Conservation (phyloP, 2,113 vertebrate genomes). For the Donacobius atricapilla region DNA sequence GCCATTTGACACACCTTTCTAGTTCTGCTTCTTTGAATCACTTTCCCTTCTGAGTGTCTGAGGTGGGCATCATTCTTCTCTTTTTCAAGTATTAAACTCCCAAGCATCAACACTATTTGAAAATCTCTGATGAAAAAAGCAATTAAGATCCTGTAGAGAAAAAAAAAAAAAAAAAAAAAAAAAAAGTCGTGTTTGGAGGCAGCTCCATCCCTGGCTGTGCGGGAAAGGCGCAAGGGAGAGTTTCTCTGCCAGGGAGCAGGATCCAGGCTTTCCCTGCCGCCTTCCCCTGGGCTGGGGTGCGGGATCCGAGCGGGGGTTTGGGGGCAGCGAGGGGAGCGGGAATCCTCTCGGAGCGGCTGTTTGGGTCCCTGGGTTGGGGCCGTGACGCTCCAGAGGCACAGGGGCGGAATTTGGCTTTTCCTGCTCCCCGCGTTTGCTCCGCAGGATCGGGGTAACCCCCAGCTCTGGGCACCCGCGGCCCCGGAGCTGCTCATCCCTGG, state of each 20-base stretch:
- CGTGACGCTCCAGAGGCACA: accelerated
- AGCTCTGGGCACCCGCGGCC: neutral
- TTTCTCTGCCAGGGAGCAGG: accelerated
- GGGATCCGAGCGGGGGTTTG: accelerated
- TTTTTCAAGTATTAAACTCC: neutral
- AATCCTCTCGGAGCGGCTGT: neutral
- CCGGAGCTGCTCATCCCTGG: accelerated
- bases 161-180: too few relatives aligned
- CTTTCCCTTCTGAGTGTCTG: neutral
- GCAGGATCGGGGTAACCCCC: neutral
- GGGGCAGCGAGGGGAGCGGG: neutral
- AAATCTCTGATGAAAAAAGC: constrained; percentile 2
- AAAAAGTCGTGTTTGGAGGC: neutral
- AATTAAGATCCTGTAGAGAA: neutral
- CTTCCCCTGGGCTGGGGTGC: neutral
- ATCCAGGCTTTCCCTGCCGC: neutral
- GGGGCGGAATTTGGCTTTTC: accelerated
- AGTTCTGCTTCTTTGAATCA: neutral
- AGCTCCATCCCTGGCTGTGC: accelerated
- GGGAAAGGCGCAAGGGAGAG: neutral
- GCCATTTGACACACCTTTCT: constrained; percentile 38
- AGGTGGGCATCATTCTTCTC: neutral
- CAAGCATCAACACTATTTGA: neutral
- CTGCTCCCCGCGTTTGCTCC: neutral
- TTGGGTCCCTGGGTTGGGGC: accelerated